Evolutionary conservation across 2,888 invertebrate genomes (phyloP), one percentile per base, ranked within the genome.

Genomic region (Dolomedes plantarius): DNA sequence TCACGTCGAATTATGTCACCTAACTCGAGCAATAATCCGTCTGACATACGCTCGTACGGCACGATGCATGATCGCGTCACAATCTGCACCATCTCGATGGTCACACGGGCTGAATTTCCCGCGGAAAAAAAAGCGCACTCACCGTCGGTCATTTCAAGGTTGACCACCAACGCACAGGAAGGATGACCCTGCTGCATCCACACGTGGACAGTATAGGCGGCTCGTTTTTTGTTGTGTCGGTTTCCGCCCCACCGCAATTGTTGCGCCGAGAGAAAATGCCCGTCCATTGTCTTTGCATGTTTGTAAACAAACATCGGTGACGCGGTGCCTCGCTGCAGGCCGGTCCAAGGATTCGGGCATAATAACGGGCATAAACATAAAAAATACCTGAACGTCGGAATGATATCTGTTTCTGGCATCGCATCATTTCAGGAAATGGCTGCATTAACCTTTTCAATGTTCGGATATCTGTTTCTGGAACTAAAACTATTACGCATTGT

Each of bases 291-390:
- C 50, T 85, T 39, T 72, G 19, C 68, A 73, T 85, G 83, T 85
- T 85, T 77, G 77, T 85, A 85, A 85, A 85, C 83, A 85, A 83
- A 76, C 41, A 19, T 46, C 1, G 56, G n/a, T 13, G 46, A n/a
- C n/a, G n/a, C 7, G 2, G 46, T 7, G 46, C 46, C 36, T 7
- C n/a, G 46, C 46, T 16, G 16, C 46, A 16, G 46, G 46, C 46
- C 46, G 2, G 6, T 46, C 16, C 46, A 46, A 46, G 46, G 46
- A 2, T 46, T 16, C 16, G 46, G 16, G 16, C 5, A 46, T 46
- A 46, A 46, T 46, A 46, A 46, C 46, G 46, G n/a, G 13, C 2
- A 7, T 5, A 36, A 36, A 36, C 9, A n/a, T n/a, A n/a, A n/a
- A n/a, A n/a, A 9, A 36, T 36, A 36, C 7, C 6, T 36, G 36